phyloP scores from a whole-genome alignment of 2,888 invertebrate genomes.

The Hofmannophila pseudospretella region DNA sequence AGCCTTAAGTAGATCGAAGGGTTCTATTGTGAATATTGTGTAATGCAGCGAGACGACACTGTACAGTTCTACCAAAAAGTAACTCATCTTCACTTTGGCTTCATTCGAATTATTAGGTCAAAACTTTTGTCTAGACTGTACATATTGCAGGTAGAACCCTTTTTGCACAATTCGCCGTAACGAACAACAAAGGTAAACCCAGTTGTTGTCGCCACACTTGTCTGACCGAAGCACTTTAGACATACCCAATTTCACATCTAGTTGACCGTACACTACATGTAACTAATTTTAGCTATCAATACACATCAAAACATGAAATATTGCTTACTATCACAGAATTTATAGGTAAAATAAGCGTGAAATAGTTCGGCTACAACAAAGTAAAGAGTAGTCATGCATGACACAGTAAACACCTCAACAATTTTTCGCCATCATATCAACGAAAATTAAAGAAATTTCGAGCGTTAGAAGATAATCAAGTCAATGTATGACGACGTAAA shows the following conservation, averaged over 20 bases:
- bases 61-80: constrained; percentile 45
- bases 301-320: constrained; percentile 48
- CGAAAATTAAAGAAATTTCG: too few species aligned
- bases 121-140: constrained; percentile 35
- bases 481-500: too few species aligned
- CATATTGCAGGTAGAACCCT: constrained; percentile 66
- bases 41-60: constrained; percentile 69
- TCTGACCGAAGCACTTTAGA: constrained; percentile 53
- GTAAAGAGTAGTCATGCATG: too few species aligned
- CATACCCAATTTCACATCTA: constrained; percentile 68
- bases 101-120: constrained; percentile 13
- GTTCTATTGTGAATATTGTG: constrained; percentile 72
- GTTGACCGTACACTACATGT: constrained; percentile 60
- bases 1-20: constrained; percentile 68
- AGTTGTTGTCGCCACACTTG: constrained; percentile 68
- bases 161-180: constrained; percentile 73
- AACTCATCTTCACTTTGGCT: constrained; percentile 10
- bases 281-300: constrained; percentile 63
- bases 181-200: constrained; percentile 43
- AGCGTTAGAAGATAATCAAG: too few species aligned
- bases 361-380: constrained; percentile 39
- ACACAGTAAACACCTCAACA: too few species aligned
- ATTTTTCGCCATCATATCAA: too few species aligned
- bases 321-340: constrained; percentile 30
- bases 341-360: constrained; percentile 45